These are phyloP conservation scores for Scolanthus callimorphus DNA, from an alignment of 92 coral and sea anemone species.

Conservation along the genomic window DNA sequence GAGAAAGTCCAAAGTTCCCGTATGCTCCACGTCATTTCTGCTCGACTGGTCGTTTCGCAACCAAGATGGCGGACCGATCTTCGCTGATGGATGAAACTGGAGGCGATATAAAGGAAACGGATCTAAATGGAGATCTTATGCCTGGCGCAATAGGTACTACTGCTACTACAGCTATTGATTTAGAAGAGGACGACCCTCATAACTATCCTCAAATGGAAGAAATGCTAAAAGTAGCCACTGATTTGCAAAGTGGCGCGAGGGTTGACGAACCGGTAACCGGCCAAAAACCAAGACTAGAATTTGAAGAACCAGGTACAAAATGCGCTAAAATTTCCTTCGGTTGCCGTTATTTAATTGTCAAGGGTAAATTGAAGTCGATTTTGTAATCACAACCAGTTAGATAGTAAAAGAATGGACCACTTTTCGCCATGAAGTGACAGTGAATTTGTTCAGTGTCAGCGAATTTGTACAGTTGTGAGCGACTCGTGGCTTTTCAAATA, in stretches of 20 bases:
- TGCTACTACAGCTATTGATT: slow-evolving; percentile 79
- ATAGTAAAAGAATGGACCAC: background rate
- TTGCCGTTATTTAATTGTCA: no score
- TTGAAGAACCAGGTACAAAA: slow-evolving; percentile 74
- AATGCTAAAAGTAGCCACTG: slow-evolving; percentile 98
- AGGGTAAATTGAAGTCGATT: no score
- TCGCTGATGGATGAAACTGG: slow-evolving; percentile 11
- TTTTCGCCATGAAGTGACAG: background rate
- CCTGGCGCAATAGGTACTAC: slow-evolving; percentile 87
- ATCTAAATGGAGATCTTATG: slow-evolving; percentile 89
- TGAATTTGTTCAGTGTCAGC: background rate
- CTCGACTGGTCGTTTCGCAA: background rate
- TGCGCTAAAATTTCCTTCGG: no score
- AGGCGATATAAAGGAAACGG: slow-evolving; percentile 83
- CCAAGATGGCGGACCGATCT: slow-evolving; percentile 54
- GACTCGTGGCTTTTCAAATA: no score
- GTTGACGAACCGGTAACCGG: slow-evolving; percentile 54
- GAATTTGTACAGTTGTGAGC: slow-evolving; percentile 16
- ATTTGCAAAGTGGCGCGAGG: slow-evolving; percentile 79
- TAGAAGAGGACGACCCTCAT: slow-evolving; percentile 68
- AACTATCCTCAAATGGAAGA: slow-evolving; percentile 95
- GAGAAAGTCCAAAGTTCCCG: slow-evolving; percentile 41
- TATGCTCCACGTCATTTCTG: slow-evolving; percentile 57
- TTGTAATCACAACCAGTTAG: no score
- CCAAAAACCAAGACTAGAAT: slow-evolving; percentile 69